These are phyloP conservation scores for Novumbra hubbsi DNA, from an alignment of 2,797 vertebrate genomes.

Conservation along the genomic window DNA sequence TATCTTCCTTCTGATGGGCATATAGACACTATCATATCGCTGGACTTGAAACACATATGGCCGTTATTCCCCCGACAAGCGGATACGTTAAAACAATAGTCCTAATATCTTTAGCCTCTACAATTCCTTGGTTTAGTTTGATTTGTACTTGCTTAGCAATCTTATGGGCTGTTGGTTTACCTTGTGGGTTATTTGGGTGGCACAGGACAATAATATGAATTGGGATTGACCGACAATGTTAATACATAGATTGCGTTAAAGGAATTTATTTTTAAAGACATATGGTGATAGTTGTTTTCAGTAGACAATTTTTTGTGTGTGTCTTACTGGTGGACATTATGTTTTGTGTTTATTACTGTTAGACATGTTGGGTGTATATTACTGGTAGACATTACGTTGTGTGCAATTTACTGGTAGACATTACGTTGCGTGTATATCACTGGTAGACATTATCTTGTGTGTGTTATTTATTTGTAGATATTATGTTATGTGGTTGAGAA, in stretches of 20 bases:
- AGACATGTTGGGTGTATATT: background rate
- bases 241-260: background rate
- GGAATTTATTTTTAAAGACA: background rate
- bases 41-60: conserved; percentile 58
- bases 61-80: conserved; percentile 39
- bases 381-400: too few relatives aligned
- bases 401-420: too few relatives aligned
- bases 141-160: conserved; percentile 23
- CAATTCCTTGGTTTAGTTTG: conserved; percentile 19
- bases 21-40: conserved; percentile 55
- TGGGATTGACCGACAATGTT: background rate
- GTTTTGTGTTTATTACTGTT: background rate
- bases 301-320: too few relatives aligned
- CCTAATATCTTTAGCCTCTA: conserved; percentile 6
- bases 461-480: too few relatives aligned
- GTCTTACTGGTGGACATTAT: background rate
- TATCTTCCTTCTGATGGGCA: conserved; percentile 54
- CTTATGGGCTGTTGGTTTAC: conserved; percentile 24
- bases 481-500: too few relatives aligned
- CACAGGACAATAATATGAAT: background rate
- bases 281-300: background rate
- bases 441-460: too few relatives aligned
- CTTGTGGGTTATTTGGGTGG: conserved; percentile 19
- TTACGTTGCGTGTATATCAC: too few relatives aligned
- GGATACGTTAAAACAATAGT: conserved; percentile 14